Conservation (phyloP, 2,888 invertebrate genomes). For the Catonia carolina region DNA sequence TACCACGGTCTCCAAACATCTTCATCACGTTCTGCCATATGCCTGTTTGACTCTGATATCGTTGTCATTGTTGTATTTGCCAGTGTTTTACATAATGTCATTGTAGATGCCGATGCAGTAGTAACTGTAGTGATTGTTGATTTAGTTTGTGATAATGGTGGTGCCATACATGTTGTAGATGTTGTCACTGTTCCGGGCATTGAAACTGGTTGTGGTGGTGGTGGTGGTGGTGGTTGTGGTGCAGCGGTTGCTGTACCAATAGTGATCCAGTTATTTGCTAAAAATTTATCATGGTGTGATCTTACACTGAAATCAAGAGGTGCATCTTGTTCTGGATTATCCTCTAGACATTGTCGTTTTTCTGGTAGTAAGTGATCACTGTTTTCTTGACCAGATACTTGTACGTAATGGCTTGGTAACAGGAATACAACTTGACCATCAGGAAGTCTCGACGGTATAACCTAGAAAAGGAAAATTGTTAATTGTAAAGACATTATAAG, state of each 20-base stretch:
- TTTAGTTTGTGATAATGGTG: background rate
- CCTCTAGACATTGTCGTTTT: constrained; percentile 4
- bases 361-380: constrained; percentile 23
- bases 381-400: constrained; percentile 47
- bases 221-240: too few relatives aligned
- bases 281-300: constrained; percentile 25
- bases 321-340: constrained; percentile 31
- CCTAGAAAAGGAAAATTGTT: constrained; percentile 36
- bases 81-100: too few relatives aligned
- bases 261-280: constrained; percentile 1
- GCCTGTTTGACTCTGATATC: constrained; percentile 10
- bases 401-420: constrained; percentile 55
- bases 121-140: background rate
- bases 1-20: constrained; percentile 38
- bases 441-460: constrained; percentile 50
- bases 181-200: too few relatives aligned
- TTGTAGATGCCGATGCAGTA: too few relatives aligned
- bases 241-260: too few relatives aligned
- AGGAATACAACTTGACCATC: constrained; percentile 56
- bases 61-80: background rate
- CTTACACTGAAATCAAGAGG: constrained; percentile 37
- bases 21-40: constrained; percentile 31
- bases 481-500: background rate
- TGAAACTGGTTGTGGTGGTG: too few relatives aligned
- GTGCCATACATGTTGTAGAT: too few relatives aligned